Evolutionary conservation across 2,113 vertebrate genomes (phyloP), one percentile per base, ranked within the genome.

Genomic region (Collichthys lucidus): DNA sequence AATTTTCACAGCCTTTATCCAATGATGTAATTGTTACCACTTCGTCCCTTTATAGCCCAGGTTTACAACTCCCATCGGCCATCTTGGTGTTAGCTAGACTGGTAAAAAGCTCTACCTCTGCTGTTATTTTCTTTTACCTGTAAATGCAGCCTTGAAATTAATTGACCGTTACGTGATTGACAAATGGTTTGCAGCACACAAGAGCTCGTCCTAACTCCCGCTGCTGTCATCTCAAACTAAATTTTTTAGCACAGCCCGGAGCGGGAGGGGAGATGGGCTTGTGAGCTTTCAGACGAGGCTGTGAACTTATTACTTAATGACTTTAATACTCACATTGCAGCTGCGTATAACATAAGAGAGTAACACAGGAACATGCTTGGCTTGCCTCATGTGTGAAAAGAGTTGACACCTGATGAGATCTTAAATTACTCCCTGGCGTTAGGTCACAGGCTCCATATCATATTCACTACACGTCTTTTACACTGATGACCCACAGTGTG

Each of bases 11-110:
- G 40, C 74, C 49, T 69, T 26, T 56, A 6, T 52, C 84, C 50
- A 62, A 11, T 89, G 77, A 85, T 85, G 72, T 84, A 65, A 76
- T 78, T 73, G 71, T 80, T 35, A 57, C 77, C 20, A 46, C 46
- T n/a, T 1, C 1, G 29, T 86, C 77, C 73, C 65, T 82, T 82
- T 87, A 87, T 44, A 67, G 68, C 78, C 47, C 59, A 20, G 53
- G 11, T 87, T 86, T 70, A 73, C 40, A 73, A 31, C 55, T 72
- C 82, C 59, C 74, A 79, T 50, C 5, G 11, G 74, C 69, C 19
- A 15, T 47, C 53, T 20, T 69, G 47, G 60, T 10, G 8, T 35
- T 26, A 20, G 6, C 26, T 56, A 74, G 44, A 56, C 57, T 67
- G 12, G 62, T 83, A 35, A 50, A 55, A 84, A 59, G 55, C 59